Evolutionary conservation across 2,888 invertebrate species (phyloP).

Genomic region (Drosophila quinaria): DNA sequence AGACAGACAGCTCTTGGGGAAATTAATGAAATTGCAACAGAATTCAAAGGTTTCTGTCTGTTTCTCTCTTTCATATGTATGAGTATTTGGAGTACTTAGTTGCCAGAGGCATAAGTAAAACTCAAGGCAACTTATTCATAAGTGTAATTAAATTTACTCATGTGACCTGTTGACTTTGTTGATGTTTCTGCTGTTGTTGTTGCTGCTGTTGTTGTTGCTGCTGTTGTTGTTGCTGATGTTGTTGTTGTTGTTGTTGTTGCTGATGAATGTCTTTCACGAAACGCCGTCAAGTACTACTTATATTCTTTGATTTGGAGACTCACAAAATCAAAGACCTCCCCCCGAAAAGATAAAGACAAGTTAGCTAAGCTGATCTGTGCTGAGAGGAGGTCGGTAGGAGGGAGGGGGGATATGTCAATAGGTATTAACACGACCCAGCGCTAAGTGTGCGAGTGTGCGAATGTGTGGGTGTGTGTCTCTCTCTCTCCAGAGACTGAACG

Average conservation of each 20-base stretch:
- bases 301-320: conserved; percentile 62
- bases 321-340: conserved; percentile 63
- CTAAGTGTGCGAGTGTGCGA: conserved; percentile 19
- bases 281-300: conserved; percentile 53
- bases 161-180: conserved; percentile 30
- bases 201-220: background rate
- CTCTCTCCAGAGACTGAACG: conserved; percentile 47
- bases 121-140: conserved; percentile 51
- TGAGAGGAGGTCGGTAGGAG: background rate
- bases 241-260: conserved; percentile 12
- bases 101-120: conserved; percentile 25
- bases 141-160: conserved; percentile 73
- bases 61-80: background rate
- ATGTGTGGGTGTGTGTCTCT: conserved; percentile 16
- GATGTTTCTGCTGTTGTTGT: background rate
- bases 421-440: conserved; percentile 36
- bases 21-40: conserved; percentile 53
- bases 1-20: conserved; percentile 10
- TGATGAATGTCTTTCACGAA: conserved; percentile 31
- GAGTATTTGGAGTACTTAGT: conserved; percentile 13
- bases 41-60: conserved; percentile 1
- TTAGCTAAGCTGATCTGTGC: background rate
- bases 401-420: conserved; percentile 33
- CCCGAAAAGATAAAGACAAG: conserved; percentile 11
- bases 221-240: conserved; percentile 2